phyloP scores from a whole-genome alignment of 2,797 vertebrate genomes.

The Euphonia xanthogaster region DNA sequence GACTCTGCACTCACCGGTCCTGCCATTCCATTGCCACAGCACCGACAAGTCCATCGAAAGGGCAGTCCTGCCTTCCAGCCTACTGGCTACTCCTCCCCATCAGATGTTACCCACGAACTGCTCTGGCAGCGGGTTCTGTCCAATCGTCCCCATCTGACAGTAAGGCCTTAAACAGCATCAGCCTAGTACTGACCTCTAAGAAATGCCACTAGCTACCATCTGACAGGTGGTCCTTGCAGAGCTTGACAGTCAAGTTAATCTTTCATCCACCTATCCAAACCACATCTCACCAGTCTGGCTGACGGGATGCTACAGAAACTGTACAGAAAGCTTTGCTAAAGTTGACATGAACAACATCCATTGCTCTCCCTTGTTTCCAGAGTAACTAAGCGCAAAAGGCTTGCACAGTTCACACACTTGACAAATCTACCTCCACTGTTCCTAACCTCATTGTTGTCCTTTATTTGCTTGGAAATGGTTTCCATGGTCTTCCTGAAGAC shows the following conservation, averaged over 20 bases:
- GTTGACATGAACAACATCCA: background rate
- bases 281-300: background rate
- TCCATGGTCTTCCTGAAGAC: background rate
- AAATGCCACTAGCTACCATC: background rate
- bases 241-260: background rate
- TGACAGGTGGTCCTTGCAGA: background rate
- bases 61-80: background rate
- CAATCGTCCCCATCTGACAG: fast-evolving
- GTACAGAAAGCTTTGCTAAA: background rate
- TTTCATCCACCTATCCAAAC: background rate
- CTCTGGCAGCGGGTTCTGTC: background rate
- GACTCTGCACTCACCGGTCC: background rate
- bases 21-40: background rate
- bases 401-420: background rate
- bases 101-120: background rate
- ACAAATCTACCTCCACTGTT: background rate
- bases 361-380: background rate
- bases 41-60: background rate
- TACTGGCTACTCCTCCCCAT: background rate
- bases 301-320: background rate
- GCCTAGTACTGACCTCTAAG: background rate
- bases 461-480: background rate
- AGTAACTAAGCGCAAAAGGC: background rate
- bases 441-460: background rate
- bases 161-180: background rate